Percentiles rank a stretch among this genome's conserved stretches.
Conservation (phyloP, 1,140 invertebrate species). For the Amyelois transitella region DNA sequence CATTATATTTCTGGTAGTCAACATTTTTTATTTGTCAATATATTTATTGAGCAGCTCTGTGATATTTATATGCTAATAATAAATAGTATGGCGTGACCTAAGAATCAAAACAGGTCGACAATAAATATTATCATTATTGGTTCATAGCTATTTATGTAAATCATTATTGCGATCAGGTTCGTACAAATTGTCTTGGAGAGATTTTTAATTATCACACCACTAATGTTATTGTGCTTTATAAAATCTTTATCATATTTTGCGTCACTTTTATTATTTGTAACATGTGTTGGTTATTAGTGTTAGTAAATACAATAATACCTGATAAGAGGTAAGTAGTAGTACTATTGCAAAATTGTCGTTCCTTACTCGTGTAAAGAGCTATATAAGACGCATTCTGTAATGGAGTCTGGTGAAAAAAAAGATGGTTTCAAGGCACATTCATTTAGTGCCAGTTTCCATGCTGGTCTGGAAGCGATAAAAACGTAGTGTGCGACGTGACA, state of each 20-base stretch:
- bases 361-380: too few relatives aligned
- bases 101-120: constrained; percentile 7
- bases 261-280: too few relatives aligned
- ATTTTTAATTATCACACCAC: neutral
- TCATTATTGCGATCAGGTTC: constrained; percentile 6
- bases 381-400: too few relatives aligned
- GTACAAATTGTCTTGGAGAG: neutral
- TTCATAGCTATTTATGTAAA: constrained; percentile 10
- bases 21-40: neutral
- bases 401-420: too few relatives aligned
- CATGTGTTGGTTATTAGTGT: too few relatives aligned
- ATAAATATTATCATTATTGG: constrained; percentile 6
- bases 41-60: neutral
- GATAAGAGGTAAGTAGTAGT: too few relatives aligned
- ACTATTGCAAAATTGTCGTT: too few relatives aligned
- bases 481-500: too few relatives aligned
- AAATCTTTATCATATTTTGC: neutral
- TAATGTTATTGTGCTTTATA: neutral
- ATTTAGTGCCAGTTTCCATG: too few relatives aligned
- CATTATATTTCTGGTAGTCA: neutral
- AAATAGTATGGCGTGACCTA: constrained; percentile 7
- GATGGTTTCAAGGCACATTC: too few relatives aligned
- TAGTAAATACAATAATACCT: too few relatives aligned
- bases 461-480: too few relatives aligned
- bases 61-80: constrained; percentile 5